Conservation (phyloP, 1,140 invertebrate genomes). For the Drosophila takahashii region DNA sequence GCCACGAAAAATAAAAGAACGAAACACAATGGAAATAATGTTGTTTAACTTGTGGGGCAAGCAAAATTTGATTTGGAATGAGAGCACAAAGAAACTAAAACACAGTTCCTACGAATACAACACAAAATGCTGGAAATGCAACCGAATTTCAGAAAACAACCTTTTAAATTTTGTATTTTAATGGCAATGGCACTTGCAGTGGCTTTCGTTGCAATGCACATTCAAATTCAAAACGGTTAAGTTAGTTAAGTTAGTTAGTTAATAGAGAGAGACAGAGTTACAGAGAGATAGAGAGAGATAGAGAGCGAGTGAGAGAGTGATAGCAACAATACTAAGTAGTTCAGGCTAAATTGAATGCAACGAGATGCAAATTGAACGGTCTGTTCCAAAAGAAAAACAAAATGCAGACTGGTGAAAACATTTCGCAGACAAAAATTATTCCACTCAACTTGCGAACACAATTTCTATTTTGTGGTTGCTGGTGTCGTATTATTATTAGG, state of each 20-base stretch:
- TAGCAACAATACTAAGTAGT: slow-evolving; percentile 70
- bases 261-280: slow-evolving; percentile 50
- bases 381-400: slow-evolving; percentile 51
- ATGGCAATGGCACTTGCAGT: slow-evolving; percentile 58
- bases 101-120: slow-evolving; percentile 76
- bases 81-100: slow-evolving; percentile 57
- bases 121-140: slow-evolving; percentile 74
- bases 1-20: slow-evolving; percentile 37
- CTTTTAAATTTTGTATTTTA: slow-evolving; percentile 31
- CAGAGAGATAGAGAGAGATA: slow-evolving; percentile 55
- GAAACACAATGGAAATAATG: slow-evolving; percentile 23
- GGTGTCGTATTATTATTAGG: slow-evolving; percentile 51
- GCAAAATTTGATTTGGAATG: slow-evolving; percentile 50
- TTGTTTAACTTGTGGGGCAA: slow-evolving; percentile 41
- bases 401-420: slow-evolving; percentile 52
- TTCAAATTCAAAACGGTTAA: slow-evolving; percentile 75
- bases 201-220: slow-evolving; percentile 67
- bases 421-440: slow-evolving; percentile 50
- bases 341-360: slow-evolving; percentile 65
- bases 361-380: slow-evolving; percentile 47
- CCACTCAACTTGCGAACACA: slow-evolving; percentile 69
- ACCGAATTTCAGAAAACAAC: slow-evolving; percentile 20
- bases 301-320: slow-evolving; percentile 58
- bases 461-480: slow-evolving; percentile 71
- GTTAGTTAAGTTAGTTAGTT: slow-evolving; percentile 42